A percentile compares a stretch with the other conserved stretches of the same genome.
These are phyloP conservation scores for Sminthurinus aureus DNA, from an alignment of 2,888 invertebrate genomes.

Conservation along the genomic window DNA sequence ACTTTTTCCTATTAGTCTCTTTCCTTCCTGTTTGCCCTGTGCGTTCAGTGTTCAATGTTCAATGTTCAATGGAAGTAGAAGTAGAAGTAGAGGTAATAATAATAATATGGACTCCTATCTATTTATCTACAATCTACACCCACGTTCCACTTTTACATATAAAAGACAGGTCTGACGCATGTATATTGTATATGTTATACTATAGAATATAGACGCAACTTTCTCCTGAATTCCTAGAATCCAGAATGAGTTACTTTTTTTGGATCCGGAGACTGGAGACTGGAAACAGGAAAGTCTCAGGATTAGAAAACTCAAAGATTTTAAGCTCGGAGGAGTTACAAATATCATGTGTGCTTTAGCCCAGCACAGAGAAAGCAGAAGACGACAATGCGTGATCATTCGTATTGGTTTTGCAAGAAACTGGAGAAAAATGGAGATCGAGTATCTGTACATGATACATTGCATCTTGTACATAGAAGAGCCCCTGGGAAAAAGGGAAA, in stretches of 20 bases:
- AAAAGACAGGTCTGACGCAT: background rate
- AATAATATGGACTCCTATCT: background rate
- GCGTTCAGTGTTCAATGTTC: background rate
- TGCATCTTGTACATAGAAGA: conserved; percentile 9
- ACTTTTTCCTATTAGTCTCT: background rate
- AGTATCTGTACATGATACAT: background rate
- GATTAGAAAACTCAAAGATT: too few species aligned
- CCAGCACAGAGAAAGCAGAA: background rate
- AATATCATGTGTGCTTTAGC: background rate
- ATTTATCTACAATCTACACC: background rate
- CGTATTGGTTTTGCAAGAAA: background rate
- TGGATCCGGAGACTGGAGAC: too few species aligned
- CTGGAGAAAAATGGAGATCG: background rate
- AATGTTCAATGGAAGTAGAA: too few species aligned
- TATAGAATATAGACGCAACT: too few species aligned
- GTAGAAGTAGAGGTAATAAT: too few species aligned
- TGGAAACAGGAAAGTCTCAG: too few species aligned
- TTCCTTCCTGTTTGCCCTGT: background rate
- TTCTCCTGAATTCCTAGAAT: too few species aligned
- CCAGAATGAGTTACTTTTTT: too few species aligned
- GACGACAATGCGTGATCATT: background rate
- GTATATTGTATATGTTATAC: too few species aligned
- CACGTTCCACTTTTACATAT: too few species aligned
- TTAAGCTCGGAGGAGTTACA: too few species aligned
- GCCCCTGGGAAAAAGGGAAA: background rate